Percentiles rank a stretch among this genome's conserved stretches.
phyloP scores from a whole-genome alignment of 2,888 invertebrate species.

The Andrena haemorrhoa region DNA sequence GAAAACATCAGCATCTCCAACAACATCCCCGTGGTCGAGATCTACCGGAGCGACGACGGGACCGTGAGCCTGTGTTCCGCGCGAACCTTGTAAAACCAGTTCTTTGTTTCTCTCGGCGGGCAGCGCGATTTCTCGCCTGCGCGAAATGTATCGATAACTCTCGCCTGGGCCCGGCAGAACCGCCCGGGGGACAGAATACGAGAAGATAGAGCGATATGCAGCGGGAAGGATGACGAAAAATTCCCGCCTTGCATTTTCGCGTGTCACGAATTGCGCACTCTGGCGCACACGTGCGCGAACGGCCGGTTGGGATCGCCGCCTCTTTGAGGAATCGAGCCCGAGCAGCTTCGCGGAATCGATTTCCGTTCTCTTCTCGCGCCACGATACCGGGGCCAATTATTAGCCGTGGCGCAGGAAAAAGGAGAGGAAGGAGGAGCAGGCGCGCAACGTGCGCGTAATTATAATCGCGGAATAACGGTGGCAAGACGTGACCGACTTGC shows the following conservation, averaged over 20 bases:
- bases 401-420: slow-evolving; percentile 23
- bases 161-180: not conserved
- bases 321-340: slow-evolving; percentile 46
- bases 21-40: slow-evolving; percentile 4
- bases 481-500: slow-evolving; percentile 50
- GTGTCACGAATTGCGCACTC: slow-evolving; percentile 46
- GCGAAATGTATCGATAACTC: slow-evolving; percentile 30
- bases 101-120: slow-evolving; percentile 27
- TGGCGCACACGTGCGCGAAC: slow-evolving; percentile 43
- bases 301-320: slow-evolving; percentile 31
- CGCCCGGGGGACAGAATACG: not conserved
- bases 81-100: slow-evolving; percentile 41
- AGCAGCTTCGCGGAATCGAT: slow-evolving; percentile 63
- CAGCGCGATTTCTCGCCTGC: not conserved
- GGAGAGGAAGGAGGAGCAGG: slow-evolving; percentile 23
- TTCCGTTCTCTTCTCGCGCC: slow-evolving; percentile 38
- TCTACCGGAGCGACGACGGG: not conserved
- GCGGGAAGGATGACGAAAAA: not conserved
- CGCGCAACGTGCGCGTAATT: slow-evolving; percentile 58
- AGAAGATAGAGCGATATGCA: slow-evolving; percentile 11
- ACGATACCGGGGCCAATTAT: slow-evolving; percentile 51
- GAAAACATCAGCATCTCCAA: not conserved
- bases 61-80: not conserved
- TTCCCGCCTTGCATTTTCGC: slow-evolving; percentile 48
- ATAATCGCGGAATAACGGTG: slow-evolving; percentile 63